Evolutionary conservation across 2,888 invertebrate species (phyloP), one percentile per base, ranked within the genome.

Genomic region (Leptodirus hochenwartii): DNA sequence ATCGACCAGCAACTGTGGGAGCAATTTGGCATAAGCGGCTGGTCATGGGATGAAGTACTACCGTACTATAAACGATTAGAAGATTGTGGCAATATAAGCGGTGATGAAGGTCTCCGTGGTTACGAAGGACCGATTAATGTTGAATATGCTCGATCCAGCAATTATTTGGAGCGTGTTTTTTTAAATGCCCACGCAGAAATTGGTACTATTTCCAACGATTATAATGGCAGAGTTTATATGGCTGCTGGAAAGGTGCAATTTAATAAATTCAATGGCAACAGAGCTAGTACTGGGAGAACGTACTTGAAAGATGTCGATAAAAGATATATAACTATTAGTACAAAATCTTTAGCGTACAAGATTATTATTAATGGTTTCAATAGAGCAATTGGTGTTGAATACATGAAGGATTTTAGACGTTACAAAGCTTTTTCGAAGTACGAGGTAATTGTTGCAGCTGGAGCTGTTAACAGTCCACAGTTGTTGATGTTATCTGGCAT

Each of bases 361-460:
- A 44, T 73, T 3, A 45, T 69, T 1, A 64, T 71, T 15, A 54
- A 67, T 37, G 49, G 50, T 0, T 34, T 42, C 9, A 60, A 56
- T 1, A 61, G 57, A 38, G 66, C 68, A 0, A 51, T 56, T 27
- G 72, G 70, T 3, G 64, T 75, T 0, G 50, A 62, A 39, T 65
- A 68, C 32, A 50, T 58, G 1, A 50, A 58, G 22, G 53, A 59
- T 30, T 54, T 57, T 1, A 40, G 53, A 31, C 51, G 48, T 24
- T 51, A 53, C 16, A 51, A 52, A 25, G 65, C 66, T 1, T 46
- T 43, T 31, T 75, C 72, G 1, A 55, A 61, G 24, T 68, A 63
- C 41, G 78, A 78, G 52, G 68, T 84, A 0, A 71, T 85, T 31
- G 37, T 82, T 3, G 69, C 75, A 6, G 79, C 73, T 2, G 84